Evolutionary conservation across 2,888 invertebrate genomes (phyloP).

Genomic region (Meiosimyza decipiens): DNA sequence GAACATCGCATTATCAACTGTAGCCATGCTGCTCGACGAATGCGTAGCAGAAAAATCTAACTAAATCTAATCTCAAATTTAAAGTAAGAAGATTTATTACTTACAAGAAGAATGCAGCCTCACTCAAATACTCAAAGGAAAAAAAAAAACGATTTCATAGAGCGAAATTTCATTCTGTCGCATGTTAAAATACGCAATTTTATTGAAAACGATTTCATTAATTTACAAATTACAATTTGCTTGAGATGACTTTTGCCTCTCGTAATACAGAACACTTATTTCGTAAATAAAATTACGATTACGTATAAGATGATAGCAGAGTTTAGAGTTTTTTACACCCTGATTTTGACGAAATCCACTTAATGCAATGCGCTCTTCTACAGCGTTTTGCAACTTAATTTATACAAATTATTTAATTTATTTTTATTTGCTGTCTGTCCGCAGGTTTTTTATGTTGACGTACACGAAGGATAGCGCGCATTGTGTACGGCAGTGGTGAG

Average conservation of each 20-base stretch:
- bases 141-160: too few relatives aligned
- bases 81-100: too few relatives aligned
- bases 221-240: slow-evolving; percentile 17
- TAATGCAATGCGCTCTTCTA: neutral
- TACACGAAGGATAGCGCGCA: too few relatives aligned
- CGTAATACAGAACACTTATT: neutral
- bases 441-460: neutral
- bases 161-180: too few relatives aligned
- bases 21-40: too few relatives aligned
- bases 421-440: slow-evolving; percentile 15
- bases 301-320: slow-evolving; percentile 2
- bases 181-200: neutral
- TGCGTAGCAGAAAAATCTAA: too few relatives aligned
- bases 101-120: too few relatives aligned
- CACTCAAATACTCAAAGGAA: too few relatives aligned
- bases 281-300: neutral
- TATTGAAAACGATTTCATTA: slow-evolving; percentile 26
- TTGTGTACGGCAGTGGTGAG: neutral
- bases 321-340: neutral
- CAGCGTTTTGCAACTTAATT: slow-evolving; percentile 14
- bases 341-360: neutral
- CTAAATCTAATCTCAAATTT: too few relatives aligned
- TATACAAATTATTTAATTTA: slow-evolving; percentile 29
- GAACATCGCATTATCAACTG: too few relatives aligned
- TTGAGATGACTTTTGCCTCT: neutral